Base-by-base conservation (phyloP, 2,888 invertebrate genomes). In the Scelioninae gen. 2 region DNA sequence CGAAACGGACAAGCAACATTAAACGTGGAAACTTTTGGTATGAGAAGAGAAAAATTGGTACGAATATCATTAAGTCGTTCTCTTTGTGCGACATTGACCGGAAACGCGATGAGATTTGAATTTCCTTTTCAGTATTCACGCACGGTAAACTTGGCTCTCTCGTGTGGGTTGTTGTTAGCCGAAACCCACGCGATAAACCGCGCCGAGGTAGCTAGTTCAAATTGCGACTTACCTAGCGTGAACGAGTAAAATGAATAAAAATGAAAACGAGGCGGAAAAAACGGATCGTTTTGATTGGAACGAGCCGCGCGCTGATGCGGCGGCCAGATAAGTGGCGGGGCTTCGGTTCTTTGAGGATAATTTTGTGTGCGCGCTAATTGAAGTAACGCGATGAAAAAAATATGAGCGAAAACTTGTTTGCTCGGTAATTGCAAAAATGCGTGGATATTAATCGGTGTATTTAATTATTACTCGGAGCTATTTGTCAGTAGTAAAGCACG, bases 61-160 rank as follows among this genome's bases (percentile, higher is more conserved):
- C 43, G 57, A 64, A 37, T 52, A 46, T 25, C 70, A 64, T 71
- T 52, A 57, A 58, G 64, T 33, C 41, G 39, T 53, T 45, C 25
- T 16, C 43, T 39, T 52, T 19, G 22, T 31, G 64, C 31, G 60
- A 65, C 58, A 53, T 60, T 71, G 68, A 72, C 74, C 76, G 77
- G 77, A 78, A 78, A 76, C 70, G 68, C 55, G 76, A 64, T 69
- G 74, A 76, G 76, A 76, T 74, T 77, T 73, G 69, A 76, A 75
- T 76, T 71, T 71, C 74, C 58, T 74, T 71, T 60, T 48, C 48
- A 39, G 37, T 68, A 33, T 64, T 71, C 57, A 74, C 53, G 63
- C 63, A 53, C 63, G 74, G 65, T 55, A 55, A 60, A 19, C 55
- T 37, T 39, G 57, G 18, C 37, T 18, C 37, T 18, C 10, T 46